A percentile compares a stretch with the other conserved stretches of the same genome.
Evolutionary conservation across 2,888 invertebrate genomes (phyloP).

Genomic region (Volucella bombylans): DNA sequence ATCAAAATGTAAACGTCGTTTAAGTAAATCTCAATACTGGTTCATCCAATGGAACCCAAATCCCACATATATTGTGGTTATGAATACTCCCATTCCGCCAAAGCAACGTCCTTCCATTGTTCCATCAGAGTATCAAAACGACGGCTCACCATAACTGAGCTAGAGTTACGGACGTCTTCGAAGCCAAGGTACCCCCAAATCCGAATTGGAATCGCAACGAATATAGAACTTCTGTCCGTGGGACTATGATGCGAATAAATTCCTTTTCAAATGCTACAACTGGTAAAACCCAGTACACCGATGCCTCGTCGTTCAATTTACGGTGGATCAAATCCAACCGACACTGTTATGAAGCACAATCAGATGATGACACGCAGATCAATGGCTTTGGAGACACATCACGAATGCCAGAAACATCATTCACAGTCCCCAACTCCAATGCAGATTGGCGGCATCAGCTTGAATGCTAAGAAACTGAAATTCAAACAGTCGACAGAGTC

Average conservation of each 20-base stretch:
- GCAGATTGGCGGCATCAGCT: slow-evolving; percentile 67
- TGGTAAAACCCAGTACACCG: slow-evolving; percentile 60
- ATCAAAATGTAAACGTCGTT: slow-evolving; percentile 68
- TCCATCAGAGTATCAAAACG: slow-evolving; percentile 58
- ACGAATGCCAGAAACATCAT: slow-evolving; percentile 68
- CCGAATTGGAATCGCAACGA: slow-evolving; percentile 52
- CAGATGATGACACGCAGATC: slow-evolving; percentile 48
- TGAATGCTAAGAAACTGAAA: slow-evolving; percentile 74
- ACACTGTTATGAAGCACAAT: slow-evolving; percentile 26
- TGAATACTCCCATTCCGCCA: slow-evolving; percentile 72
- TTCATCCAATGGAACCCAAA: slow-evolving; percentile 54
- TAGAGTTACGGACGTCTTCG: slow-evolving; percentile 74
- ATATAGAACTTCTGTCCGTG: slow-evolving; percentile 75
- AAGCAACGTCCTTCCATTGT: slow-evolving; percentile 52
- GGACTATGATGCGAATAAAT: slow-evolving; percentile 71
- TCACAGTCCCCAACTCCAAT: slow-evolving; percentile 51
- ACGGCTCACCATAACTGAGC: slow-evolving; percentile 70
- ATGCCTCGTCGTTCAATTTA: slow-evolving; percentile 52
- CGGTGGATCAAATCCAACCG: slow-evolving; percentile 19
- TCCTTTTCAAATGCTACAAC: slow-evolving; percentile 76
- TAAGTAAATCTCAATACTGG: slow-evolving; percentile 55
- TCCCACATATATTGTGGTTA: slow-evolving; percentile 78
- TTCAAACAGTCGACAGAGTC: slow-evolving; percentile 73
- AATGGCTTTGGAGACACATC: slow-evolving; percentile 72
- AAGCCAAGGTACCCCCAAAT: slow-evolving; percentile 17